Conservation (phyloP, 2,888 invertebrate genomes). For the Neoascia interrupta region DNA sequence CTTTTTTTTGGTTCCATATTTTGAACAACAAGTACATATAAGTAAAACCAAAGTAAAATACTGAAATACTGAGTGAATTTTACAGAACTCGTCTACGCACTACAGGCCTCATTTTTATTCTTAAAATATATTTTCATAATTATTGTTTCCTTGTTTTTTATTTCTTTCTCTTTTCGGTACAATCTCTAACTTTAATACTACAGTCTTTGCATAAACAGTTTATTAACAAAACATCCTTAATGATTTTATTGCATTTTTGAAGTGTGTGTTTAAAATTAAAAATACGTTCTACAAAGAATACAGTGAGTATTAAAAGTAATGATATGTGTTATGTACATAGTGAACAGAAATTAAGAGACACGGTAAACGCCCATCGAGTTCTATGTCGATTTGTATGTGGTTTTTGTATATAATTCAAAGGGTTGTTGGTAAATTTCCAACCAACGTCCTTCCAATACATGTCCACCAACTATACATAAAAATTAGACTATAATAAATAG, state of each 20-base stretch:
- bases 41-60: too few relatives aligned
- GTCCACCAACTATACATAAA: conserved; percentile 2
- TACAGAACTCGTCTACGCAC: too few relatives aligned
- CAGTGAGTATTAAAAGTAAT: background rate
- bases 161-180: background rate
- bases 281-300: conserved; percentile 14
- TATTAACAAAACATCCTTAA: background rate
- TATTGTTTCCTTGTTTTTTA: too few relatives aligned
- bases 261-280: conserved; percentile 13
- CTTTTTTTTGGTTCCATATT: too few relatives aligned
- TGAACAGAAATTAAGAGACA: too few relatives aligned
- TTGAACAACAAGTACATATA: too few relatives aligned
- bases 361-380: conserved; percentile 47
- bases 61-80: too few relatives aligned
- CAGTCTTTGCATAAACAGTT: conserved; percentile 1
- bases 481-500: background rate
- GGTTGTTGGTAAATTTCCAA: conserved; percentile 12
- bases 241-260: conserved; percentile 37
- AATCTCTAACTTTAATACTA: conserved; percentile 6
- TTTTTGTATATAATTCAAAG: conserved; percentile 9
- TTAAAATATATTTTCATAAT: too few relatives aligned
- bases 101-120: too few relatives aligned
- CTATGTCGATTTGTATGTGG: background rate
- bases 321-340: too few relatives aligned
- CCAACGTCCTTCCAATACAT: conserved; percentile 9